Base-by-base conservation (phyloP, 2,113 vertebrate genomes). In the Prietella phreatophila region DNA sequence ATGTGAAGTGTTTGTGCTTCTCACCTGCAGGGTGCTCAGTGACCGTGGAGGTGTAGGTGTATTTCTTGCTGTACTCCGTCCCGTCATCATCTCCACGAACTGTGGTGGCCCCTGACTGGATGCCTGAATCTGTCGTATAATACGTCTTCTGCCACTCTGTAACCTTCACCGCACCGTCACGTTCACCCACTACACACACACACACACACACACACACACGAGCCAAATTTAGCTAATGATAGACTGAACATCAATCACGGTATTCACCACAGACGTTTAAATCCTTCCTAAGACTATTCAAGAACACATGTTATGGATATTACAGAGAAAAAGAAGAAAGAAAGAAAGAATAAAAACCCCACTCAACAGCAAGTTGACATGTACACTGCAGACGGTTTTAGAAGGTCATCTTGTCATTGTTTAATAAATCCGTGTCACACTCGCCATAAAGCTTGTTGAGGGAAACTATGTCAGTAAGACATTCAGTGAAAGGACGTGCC, bases 91-190 rank as follows among this genome's bases (percentile, higher is more conserved):
- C 97, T 87, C 92, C 91, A 92, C 96, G 96, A 89, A 98, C 93
- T 0, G 98, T 99, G 89, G 94, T 97, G 91, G 96, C 96, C 0
- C 97, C 97, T 0, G 98, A 98, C 91, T 99, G 97, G 94, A 99
- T 97, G 83, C 98, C 98, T 0, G 98, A 99, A 93, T 99, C 98
- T 0, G 89, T 1, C 50, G 61, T 63, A 0, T 99, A 98, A 91
- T 95, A 96, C 0, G 95, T 95, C 56, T 97, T 93, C 91, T 98
- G 97, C 98, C 98, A 99, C 87, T 98, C 95, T 0, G 94, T 91
- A 94, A 99, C 98, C 94, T 98, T 99, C 92, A 92, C 92, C 2
- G 93, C 86, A 17, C 91, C 91, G 0, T 94, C 92, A 10, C 85
- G 58, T 10, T 94, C 93, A 42, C 88, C 86, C 93, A 94, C 95